Conservation (phyloP, 2,797 vertebrate genomes). For the Clarias platycephalus region DNA sequence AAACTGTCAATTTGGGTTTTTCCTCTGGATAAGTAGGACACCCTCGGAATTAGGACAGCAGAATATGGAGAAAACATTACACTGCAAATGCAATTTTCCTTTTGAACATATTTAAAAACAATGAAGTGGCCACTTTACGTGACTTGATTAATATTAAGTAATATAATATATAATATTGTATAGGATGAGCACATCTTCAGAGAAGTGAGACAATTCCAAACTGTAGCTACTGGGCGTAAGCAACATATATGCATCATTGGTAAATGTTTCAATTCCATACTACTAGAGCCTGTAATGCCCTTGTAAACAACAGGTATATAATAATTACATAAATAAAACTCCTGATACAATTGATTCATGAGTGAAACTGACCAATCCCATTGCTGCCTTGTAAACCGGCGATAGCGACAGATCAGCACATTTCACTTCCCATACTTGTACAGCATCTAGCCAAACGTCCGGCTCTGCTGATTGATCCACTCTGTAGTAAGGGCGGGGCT, state of each 20-base stretch:
- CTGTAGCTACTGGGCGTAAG: neutral
- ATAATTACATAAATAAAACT: neutral
- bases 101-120: neutral
- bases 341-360: neutral
- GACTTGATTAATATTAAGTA: neutral
- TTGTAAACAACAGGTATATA: neutral
- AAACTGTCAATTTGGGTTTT: neutral
- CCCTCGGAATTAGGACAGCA: neutral
- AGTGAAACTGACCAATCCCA: constrained; percentile 82
- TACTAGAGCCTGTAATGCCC: neutral
- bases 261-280: neutral
- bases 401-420: constrained; percentile 90
- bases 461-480: constrained; percentile 79
- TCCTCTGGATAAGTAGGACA: neutral
- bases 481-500: constrained; percentile 82
- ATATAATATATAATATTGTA: neutral
- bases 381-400: constrained; percentile 85
- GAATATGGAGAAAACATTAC: neutral
- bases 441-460: constrained; percentile 85
- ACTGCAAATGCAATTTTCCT: neutral
- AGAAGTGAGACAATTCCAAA: constrained; percentile 9
- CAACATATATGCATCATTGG: neutral
- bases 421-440: constrained; percentile 90
- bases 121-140: neutral
- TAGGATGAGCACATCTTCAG: neutral